Conservation (phyloP, 2,888 invertebrate species). For the Phoenoteleia sp. region DNA sequence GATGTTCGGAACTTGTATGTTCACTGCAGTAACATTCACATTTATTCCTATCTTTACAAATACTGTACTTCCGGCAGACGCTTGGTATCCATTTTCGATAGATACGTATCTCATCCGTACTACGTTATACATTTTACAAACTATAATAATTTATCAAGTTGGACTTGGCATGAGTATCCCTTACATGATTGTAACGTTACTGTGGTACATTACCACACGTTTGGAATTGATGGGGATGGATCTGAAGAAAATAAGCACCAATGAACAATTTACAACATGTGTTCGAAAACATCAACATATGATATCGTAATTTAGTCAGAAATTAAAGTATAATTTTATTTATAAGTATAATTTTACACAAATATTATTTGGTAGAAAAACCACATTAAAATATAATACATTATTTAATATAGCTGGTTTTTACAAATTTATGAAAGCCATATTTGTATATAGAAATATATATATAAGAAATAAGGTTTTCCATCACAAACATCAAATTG, state of each 20-base stretch:
- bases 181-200: slow-evolving; percentile 76
- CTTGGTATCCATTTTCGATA: slow-evolving; percentile 81
- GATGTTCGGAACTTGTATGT: slow-evolving; percentile 75
- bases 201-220: slow-evolving; percentile 78
- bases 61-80: slow-evolving; percentile 78
- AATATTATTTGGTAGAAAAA: no score
- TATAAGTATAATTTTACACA: no score
- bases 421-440: no score
- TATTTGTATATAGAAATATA: no score
- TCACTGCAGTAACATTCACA: slow-evolving; percentile 74
- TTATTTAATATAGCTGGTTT: no score
- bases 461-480: no score
- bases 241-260: slow-evolving; percentile 49
- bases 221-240: slow-evolving; percentile 77
- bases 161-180: slow-evolving; percentile 75
- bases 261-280: slow-evolving; percentile 70
- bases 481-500: no score
- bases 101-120: slow-evolving; percentile 62
- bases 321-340: no score
- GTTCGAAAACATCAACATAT: slow-evolving; percentile 73
- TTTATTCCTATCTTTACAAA: slow-evolving; percentile 77
- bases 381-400: no score
- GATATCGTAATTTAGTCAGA: slow-evolving; percentile 53
- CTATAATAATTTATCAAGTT: slow-evolving; percentile 76
- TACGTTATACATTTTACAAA: slow-evolving; percentile 76